These are phyloP conservation scores for Copsychus sechellarum DNA, from an alignment of 2,113 vertebrate genomes.

Conservation along the genomic window DNA sequence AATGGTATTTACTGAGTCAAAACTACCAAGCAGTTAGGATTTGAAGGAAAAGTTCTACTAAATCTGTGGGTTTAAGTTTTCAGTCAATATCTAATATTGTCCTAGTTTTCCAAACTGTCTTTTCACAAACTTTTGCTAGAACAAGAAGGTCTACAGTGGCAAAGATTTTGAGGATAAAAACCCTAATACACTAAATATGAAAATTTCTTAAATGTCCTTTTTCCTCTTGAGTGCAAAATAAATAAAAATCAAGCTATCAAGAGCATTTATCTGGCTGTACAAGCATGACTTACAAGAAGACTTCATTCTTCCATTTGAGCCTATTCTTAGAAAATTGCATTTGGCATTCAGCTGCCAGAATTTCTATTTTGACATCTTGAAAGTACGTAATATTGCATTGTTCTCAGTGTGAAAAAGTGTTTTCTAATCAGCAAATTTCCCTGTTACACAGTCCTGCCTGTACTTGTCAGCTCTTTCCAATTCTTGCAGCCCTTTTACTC, in stretches of 20 bases:
- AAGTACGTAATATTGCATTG: not conserved
- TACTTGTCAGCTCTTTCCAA: not conserved
- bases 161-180: not conserved
- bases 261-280: not conserved
- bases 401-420: not conserved
- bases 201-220: not conserved
- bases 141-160: not conserved
- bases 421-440: constrained; percentile 22
- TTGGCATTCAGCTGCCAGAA: constrained; percentile 6
- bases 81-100: not conserved
- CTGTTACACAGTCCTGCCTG: not conserved
- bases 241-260: not conserved
- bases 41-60: not conserved
- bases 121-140: not conserved
- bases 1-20: not conserved
- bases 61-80: not conserved
- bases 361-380: not conserved
- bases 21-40: not conserved
- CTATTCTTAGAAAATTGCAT: constrained; percentile 21
- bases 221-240: not conserved
- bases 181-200: not conserved
- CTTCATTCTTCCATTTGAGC: not conserved
- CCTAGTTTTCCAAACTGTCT: not conserved
- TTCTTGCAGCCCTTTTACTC: not conserved
- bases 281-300: not conserved